A percentile compares a stretch with the other conserved stretches of the same genome.
phyloP scores from a whole-genome alignment of 2,888 invertebrate species.

The Ceriagrion tenellum region DNA sequence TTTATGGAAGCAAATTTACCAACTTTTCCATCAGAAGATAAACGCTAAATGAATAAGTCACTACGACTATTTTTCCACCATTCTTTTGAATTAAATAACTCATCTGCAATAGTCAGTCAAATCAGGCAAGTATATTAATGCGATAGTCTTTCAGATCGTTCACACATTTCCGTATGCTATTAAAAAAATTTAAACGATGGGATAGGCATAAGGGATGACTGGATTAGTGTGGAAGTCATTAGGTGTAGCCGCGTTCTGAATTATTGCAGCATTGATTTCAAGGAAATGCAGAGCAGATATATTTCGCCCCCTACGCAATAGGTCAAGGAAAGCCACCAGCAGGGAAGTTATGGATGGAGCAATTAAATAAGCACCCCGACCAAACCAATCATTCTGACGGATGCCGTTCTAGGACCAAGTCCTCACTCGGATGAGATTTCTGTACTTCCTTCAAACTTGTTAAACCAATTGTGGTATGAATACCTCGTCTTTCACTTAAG shows the following conservation, averaged over 20 bases:
- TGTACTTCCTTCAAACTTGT: neutral
- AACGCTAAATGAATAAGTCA: too few species aligned
- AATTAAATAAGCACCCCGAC: neutral
- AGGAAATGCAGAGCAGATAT: neutral
- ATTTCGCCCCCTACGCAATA: neutral
- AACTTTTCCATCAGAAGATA: too few species aligned
- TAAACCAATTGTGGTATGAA: neutral
- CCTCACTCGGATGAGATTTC: neutral
- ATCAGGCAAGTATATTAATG: too few species aligned
- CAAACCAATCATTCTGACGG: neutral
- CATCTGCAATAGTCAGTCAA: too few species aligned
- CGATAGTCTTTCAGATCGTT: too few species aligned
- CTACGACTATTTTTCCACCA: too few species aligned
- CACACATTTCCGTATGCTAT: too few species aligned
- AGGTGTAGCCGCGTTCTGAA: neutral
- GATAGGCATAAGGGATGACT: too few species aligned
- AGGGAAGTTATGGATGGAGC: neutral
- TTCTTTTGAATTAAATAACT: too few species aligned
- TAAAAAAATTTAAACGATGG: too few species aligned
- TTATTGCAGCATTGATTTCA: neutral
- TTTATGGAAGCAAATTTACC: too few species aligned
- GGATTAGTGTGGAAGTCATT: too few species aligned
- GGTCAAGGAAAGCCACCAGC: neutral
- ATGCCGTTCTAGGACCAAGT: neutral
- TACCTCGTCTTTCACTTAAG: neutral